Base-by-base conservation (phyloP, 2,113 vertebrate species). In the Saguinus imperator region DNA sequence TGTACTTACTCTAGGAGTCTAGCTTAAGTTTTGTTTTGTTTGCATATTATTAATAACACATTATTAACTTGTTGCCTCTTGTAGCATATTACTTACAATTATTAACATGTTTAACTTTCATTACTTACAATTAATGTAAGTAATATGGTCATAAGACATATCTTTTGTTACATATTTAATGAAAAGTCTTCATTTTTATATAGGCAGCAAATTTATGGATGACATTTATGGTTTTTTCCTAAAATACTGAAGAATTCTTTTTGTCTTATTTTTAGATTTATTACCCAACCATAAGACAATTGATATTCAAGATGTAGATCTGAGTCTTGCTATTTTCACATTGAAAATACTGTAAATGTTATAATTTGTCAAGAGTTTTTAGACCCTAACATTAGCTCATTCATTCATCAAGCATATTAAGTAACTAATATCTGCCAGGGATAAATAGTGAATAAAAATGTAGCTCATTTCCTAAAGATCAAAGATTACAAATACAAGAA, bases 181-280 rank as follows among this genome's bases (percentile, higher is more conserved):
- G 43, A 95, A 95, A 96, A 79, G 35, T 90, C 87, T 80, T 50
- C 43, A 83, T 86, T 97, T 91, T 97, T 86, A 94, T 87, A 96
- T 84, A 97, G 85, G 77, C 50, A 93, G 70, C 72, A 92, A 88
- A 92, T 96, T 97, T 96, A 94, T 89, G 73, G 87, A 81, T 96
- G 95, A 85, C 89, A 97, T 95, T 97, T 97, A 79, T 86, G 21
- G 25, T 85, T 83, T 91, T 93, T 83, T n/a, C 68, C 90, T 94
- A 82, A 95, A 94, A 87, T 86, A 77, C 76, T 92, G 43, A 93
- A 87, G 45, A 94, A 88, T 95, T 95, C 77, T 97, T 97, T 64
- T 87, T 86, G 75, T 96, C 94, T 93, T 89, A 89, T 84, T 97
- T 96, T 97, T 81, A 95, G 94, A 95, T 97, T 95, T 96, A 92